Conservation (phyloP, 2,797 vertebrate species). For the Poeciliopsis infans region DNA sequence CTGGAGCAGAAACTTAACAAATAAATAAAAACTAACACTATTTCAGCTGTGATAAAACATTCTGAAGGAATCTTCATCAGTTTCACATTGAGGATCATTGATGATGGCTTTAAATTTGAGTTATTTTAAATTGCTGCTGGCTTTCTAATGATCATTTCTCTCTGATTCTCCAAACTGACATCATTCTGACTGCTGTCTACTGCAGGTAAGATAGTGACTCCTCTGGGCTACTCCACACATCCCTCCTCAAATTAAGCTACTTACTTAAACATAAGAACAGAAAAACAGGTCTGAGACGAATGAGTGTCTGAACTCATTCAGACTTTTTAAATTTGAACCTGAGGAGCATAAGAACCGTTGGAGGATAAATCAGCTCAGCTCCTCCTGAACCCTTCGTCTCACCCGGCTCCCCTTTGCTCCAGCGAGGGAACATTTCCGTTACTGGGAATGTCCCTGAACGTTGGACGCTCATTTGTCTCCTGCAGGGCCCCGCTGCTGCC, state of each 20-base stretch:
- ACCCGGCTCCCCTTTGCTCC: conserved; percentile 36
- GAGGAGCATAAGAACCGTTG: conserved; percentile 21
- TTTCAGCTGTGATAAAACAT: background rate
- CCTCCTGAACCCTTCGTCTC: conserved; percentile 37
- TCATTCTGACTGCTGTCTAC: background rate
- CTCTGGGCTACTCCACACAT: background rate
- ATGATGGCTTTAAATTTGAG: background rate
- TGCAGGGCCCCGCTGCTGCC: conserved; percentile 66
- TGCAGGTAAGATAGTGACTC: background rate
- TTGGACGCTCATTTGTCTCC: conserved; percentile 73
- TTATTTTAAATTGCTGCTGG: background rate
- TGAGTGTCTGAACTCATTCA: too few relatives aligned
- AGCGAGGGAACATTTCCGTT: conserved; percentile 63
- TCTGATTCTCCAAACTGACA: background rate
- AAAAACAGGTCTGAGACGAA: background rate
- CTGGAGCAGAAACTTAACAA: too few relatives aligned
- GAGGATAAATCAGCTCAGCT: conserved; percentile 55
- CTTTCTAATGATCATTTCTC: background rate
- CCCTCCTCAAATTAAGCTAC: background rate
- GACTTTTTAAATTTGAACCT: background rate
- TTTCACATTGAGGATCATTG: background rate
- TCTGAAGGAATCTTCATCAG: background rate
- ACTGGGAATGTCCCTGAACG: conserved; percentile 63
- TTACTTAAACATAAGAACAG: background rate
- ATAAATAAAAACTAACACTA: too few relatives aligned